Evolutionary conservation across 2,888 invertebrate species (phyloP).

Genomic region (Merodon equestris): DNA sequence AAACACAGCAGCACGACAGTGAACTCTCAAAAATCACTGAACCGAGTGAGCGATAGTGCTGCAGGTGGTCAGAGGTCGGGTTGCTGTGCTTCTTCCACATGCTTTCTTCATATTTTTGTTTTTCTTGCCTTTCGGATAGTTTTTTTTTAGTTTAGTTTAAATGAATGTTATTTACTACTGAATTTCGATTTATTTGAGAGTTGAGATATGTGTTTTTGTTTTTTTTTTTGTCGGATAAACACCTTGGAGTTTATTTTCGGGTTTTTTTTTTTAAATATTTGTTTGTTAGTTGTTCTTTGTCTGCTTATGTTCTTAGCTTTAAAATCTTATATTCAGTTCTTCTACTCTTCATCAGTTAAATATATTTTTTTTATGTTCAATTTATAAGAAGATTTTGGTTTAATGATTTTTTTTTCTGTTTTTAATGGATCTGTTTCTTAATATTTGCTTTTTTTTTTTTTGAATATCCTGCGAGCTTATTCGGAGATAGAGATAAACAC

Average conservation of each 20-base stretch:
- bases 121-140: neutral
- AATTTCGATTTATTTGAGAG: constrained; percentile 30
- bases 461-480: constrained; percentile 63
- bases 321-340: constrained; percentile 48
- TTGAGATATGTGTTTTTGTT: constrained; percentile 54
- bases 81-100: constrained; percentile 6
- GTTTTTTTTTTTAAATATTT: constrained; percentile 17
- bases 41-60: neutral
- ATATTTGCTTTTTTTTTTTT: constrained; percentile 55
- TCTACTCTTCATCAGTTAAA: constrained; percentile 28
- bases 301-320: constrained; percentile 19
- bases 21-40: constrained; percentile 7
- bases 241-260: neutral
- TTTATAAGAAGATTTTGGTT: neutral
- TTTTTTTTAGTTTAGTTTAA: constrained; percentile 3
- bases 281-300: constrained; percentile 6
- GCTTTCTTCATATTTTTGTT: constrained; percentile 2
- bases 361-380: constrained; percentile 17
- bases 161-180: constrained; percentile 30
- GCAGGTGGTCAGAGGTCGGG: too few relatives aligned
- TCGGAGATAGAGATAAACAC: constrained; percentile 66
- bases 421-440: constrained; percentile 17
- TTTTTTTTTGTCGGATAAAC: constrained; percentile 11
- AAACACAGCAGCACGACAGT: constrained; percentile 2
- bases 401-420: constrained; percentile 12